Conservation (phyloP, 2,113 vertebrate species). For the Saimiri boliviensis region DNA sequence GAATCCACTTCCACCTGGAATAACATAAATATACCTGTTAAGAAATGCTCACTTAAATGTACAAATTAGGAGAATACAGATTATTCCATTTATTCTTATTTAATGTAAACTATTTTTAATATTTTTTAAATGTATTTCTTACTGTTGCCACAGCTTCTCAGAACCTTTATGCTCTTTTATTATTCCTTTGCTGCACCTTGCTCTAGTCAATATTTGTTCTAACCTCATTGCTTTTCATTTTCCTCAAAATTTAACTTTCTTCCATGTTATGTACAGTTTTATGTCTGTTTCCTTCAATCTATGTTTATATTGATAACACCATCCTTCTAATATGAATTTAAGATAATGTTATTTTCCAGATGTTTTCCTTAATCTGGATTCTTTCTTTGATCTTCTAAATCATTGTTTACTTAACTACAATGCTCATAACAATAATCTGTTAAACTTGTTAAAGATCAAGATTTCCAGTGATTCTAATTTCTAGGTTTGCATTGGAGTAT, state of each 20-base stretch:
- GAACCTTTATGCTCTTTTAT: neutral
- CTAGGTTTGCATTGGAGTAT: neutral
- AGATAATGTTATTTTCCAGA: neutral
- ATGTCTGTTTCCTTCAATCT: neutral
- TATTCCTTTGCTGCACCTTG: neutral
- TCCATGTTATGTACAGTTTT: neutral
- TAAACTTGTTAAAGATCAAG: neutral
- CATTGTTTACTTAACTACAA: neutral
- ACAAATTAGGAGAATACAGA: neutral
- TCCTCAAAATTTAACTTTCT: conserved; percentile 1
- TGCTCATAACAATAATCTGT: neutral
- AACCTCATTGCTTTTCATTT: neutral
- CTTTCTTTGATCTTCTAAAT: neutral
- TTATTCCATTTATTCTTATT: neutral
- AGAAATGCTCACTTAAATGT: neutral
- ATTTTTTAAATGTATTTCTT: neutral
- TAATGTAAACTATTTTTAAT: neutral
- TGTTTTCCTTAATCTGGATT: neutral
- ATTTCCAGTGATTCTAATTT: neutral
- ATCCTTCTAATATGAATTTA: neutral
- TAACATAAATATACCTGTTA: conserved; percentile 46
- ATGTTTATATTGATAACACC: neutral
- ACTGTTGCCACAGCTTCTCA: neutral
- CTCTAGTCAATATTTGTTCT: neutral
- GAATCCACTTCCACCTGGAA: conserved; percentile 94